phyloP scores from a whole-genome alignment of 2,888 invertebrate species.

The Apoda limacodes region DNA sequence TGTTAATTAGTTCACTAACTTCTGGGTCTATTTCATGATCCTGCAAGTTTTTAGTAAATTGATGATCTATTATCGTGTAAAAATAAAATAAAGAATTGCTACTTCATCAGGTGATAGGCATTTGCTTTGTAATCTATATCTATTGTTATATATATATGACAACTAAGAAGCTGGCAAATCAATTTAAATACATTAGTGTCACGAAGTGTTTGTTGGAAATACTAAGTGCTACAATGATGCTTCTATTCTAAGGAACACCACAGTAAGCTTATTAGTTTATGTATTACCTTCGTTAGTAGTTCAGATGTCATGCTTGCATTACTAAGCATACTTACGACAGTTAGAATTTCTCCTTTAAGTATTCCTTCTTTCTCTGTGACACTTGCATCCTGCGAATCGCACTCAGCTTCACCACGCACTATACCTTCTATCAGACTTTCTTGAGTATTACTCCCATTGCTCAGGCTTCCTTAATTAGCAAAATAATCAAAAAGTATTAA shows the following conservation, averaged over 20 bases:
- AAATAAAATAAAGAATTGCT: no score
- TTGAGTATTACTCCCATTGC: slow-evolving; percentile 52
- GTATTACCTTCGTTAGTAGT: slow-evolving; percentile 49
- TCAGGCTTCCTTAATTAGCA: slow-evolving; percentile 65
- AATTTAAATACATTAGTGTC: slow-evolving; percentile 54
- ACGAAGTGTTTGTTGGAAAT: slow-evolving; percentile 46
- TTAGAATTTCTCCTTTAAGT: slow-evolving; percentile 46
- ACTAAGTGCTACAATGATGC: slow-evolving; percentile 57
- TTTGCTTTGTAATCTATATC: slow-evolving; percentile 34
- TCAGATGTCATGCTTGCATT: slow-evolving; percentile 27
- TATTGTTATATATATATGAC: slow-evolving; percentile 31
- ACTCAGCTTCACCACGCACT: slow-evolving; percentile 55
- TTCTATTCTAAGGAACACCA: slow-evolving; percentile 60
- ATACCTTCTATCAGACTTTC: slow-evolving; percentile 64
- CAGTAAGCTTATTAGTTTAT: slow-evolving; percentile 48
- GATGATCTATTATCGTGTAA: no score
- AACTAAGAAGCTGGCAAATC: slow-evolving; percentile 64
- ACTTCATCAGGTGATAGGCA: slow-evolving; percentile 29
- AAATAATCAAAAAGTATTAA: slow-evolving; percentile 65
- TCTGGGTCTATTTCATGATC: slow-evolving; percentile 72
- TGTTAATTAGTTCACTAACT: slow-evolving; percentile 74
- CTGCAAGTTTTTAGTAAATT: no score
- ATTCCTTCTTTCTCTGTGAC: slow-evolving; percentile 46
- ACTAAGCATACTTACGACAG: slow-evolving; percentile 54
- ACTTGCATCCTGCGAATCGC: slow-evolving; percentile 64